Conservation (phyloP, 2,888 invertebrate species). For the Pyrocoelia pectoralis region DNA sequence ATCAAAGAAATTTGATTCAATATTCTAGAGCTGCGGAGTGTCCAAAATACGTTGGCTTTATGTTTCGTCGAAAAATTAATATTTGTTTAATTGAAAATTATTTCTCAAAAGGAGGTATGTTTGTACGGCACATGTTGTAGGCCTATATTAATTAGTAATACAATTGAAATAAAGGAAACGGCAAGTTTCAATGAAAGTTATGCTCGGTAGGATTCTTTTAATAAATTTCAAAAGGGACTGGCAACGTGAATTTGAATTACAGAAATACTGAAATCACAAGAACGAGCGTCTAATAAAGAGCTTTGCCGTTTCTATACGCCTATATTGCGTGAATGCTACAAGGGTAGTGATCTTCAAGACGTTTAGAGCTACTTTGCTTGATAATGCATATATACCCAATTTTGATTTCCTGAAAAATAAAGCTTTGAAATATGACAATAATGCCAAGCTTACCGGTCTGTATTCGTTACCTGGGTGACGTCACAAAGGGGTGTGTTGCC, state of each 20-base stretch:
- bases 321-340: not conserved
- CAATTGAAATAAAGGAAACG: too few relatives aligned
- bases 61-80: not conserved
- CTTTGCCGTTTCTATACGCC: not conserved
- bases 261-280: slow-evolving; percentile 4
- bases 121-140: too few relatives aligned
- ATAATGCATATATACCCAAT: slow-evolving; percentile 23
- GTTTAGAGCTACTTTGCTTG: slow-evolving; percentile 12
- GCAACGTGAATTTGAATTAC: not conserved
- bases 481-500: slow-evolving; percentile 59
- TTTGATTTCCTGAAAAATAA: slow-evolving; percentile 34
- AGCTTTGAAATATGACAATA: slow-evolving; percentile 33
- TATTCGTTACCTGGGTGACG: slow-evolving; percentile 59
- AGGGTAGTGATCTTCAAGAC: slow-evolving; percentile 3
- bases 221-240: slow-evolving; percentile 9
- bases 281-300: not conserved
- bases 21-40: slow-evolving; percentile 27
- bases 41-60: slow-evolving; percentile 12
- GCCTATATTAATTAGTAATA: too few relatives aligned
- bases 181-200: not conserved
- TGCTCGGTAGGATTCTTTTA: not conserved
- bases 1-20: slow-evolving; percentile 37
- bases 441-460: slow-evolving; percentile 42
- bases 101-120: too few relatives aligned
- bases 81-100: not conserved